Evolutionary conservation across 2,797 vertebrate species (phyloP).

Genomic region (Rhincodon typus): DNA sequence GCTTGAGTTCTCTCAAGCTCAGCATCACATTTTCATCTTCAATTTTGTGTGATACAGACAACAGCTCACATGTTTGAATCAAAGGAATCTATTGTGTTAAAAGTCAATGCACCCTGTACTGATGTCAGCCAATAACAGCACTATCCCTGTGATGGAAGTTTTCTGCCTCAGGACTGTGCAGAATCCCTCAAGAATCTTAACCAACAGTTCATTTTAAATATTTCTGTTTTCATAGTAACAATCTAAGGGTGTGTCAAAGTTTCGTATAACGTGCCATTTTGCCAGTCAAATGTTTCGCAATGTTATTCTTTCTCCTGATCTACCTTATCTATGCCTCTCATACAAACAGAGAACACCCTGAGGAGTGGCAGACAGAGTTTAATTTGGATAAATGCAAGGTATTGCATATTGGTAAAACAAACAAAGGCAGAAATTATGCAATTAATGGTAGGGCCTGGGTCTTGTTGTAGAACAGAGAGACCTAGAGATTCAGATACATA

Average conservation of each 20-base stretch:
- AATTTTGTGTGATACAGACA: background rate
- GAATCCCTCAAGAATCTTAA: background rate
- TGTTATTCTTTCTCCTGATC: background rate
- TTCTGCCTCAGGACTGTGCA: background rate
- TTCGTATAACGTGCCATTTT: too few species aligned
- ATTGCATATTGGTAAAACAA: too few species aligned
- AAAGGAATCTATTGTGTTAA: background rate
- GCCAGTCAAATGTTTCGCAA: too few species aligned
- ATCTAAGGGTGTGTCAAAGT: background rate
- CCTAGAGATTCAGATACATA: too few species aligned
- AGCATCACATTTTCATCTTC: background rate
- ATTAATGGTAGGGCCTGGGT: too few species aligned
- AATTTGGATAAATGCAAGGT: too few species aligned
- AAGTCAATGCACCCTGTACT: background rate
- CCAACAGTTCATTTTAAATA: background rate
- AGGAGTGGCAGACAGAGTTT: too few species aligned
- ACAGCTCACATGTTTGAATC: background rate
- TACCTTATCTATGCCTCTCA: background rate
- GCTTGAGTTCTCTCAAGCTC: background rate
- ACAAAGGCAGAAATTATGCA: too few species aligned
- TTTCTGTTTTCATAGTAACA: background rate
- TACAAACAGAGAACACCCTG: background rate
- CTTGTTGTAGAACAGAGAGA: too few species aligned
- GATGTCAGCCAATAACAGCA: background rate
- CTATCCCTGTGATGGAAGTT: background rate